Conservation (phyloP, 2,888 invertebrate species). For the Xanthorhoe designata region DNA sequence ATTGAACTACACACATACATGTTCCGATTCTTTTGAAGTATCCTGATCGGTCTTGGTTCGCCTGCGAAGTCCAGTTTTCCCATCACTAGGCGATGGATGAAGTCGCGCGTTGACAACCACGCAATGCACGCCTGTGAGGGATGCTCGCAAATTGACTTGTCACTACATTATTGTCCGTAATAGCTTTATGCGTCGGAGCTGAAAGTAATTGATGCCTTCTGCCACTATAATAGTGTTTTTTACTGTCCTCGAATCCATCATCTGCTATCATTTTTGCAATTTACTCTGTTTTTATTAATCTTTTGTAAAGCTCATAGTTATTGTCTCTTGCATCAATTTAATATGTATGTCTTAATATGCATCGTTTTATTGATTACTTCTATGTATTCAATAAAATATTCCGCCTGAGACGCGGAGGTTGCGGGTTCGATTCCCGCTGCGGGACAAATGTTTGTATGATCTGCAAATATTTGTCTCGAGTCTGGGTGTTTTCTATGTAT, state of each 20-base stretch:
- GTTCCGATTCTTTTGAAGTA: background rate
- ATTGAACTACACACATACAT: no score
- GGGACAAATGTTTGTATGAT: no score
- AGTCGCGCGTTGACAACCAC: constrained; percentile 46
- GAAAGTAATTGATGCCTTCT: constrained; percentile 40
- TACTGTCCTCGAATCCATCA: constrained; percentile 35
- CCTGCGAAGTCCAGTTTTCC: constrained; percentile 14
- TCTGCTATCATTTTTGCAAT: constrained; percentile 20
- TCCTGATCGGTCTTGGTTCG: background rate
- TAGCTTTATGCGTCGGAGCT: constrained; percentile 46
- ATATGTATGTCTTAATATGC: background rate
- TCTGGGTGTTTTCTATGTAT: no score
- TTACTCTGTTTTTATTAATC: constrained; percentile 8
- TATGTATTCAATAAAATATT: no score
- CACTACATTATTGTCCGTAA: constrained; percentile 57
- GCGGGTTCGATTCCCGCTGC: no score
- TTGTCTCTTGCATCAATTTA: constrained; percentile 2
- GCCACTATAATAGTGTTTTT: constrained; percentile 31
- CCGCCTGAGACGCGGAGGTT: no score
- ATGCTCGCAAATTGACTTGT: constrained; percentile 61
- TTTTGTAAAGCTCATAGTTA: constrained; percentile 5
- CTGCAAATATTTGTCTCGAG: no score
- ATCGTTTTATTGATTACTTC: no score
- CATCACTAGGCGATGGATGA: constrained; percentile 23
- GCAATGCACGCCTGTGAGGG: constrained; percentile 42